A percentile compares a stretch with the other conserved stretches of the same genome.
phyloP scores from a whole-genome alignment of 1,140 invertebrate genomes.

The Cydia strobilella region DNA sequence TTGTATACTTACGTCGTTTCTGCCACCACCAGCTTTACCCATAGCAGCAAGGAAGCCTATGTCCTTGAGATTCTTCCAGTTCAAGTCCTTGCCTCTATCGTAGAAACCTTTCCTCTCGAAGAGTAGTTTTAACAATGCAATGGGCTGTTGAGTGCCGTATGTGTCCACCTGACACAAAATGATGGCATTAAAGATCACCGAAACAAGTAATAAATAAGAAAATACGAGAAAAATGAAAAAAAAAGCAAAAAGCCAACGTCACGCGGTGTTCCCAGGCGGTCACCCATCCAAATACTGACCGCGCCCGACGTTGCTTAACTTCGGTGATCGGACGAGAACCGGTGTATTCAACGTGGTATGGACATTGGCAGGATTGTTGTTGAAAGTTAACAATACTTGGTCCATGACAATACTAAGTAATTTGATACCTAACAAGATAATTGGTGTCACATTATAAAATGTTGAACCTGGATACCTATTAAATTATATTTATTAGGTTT shows the following conservation, averaged over 20 bases:
- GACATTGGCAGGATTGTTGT: background rate
- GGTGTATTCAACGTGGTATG: constrained; percentile 31
- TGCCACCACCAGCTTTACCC: constrained; percentile 90
- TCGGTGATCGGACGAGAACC: constrained; percentile 32
- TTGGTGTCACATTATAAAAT: too few species aligned
- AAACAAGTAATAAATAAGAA: background rate
- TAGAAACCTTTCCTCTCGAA: constrained; percentile 93
- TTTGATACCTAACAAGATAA: too few species aligned
- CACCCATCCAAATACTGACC: constrained; percentile 31
- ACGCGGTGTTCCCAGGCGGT: constrained; percentile 29
- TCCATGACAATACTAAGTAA: background rate
- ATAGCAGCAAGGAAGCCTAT: constrained; percentile 90
- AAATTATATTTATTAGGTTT: too few species aligned
- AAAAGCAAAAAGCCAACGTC: constrained; percentile 16
- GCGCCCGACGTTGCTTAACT: constrained; percentile 29
- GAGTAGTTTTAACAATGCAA: constrained; percentile 92
- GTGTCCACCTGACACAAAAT: constrained; percentile 80
- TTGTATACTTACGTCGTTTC: constrained; percentile 84
- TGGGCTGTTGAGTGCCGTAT: constrained; percentile 96
- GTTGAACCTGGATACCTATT: too few species aligned
- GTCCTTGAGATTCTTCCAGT: constrained; percentile 93
- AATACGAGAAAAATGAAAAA: background rate
- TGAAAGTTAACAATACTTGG: background rate
- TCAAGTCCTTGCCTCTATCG: constrained; percentile 92
- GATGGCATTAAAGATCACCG: background rate